Evolutionary conservation across 2,888 invertebrate species (phyloP).

Genomic region (Geophilus truncorum): DNA sequence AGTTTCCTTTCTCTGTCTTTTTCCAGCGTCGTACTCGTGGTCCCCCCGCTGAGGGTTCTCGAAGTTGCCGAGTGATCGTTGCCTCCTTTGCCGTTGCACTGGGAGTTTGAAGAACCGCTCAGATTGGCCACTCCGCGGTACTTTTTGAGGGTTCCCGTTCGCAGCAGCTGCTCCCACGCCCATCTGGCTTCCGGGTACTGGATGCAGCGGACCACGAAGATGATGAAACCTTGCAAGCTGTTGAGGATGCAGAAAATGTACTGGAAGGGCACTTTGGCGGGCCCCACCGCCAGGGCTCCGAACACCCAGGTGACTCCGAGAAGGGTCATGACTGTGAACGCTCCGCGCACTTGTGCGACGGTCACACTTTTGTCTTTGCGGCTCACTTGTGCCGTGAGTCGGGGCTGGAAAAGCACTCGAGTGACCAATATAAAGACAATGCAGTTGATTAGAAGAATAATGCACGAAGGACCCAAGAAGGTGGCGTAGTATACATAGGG

Average conservation of each 20-base stretch:
- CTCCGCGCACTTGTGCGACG: slow-evolving; percentile 42
- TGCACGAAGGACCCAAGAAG: slow-evolving; percentile 49
- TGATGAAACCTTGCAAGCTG: slow-evolving; percentile 46
- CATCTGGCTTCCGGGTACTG: slow-evolving; percentile 41
- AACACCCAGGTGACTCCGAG: slow-evolving; percentile 47
- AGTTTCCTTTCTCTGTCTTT: neutral
- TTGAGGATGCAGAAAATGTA: slow-evolving; percentile 47
- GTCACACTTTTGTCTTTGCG: slow-evolving; percentile 35
- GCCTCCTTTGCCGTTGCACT: neutral
- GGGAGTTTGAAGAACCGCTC: slow-evolving; percentile 28
- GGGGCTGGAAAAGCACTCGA: slow-evolving; percentile 44
- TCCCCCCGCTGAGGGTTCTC: neutral
- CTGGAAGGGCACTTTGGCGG: slow-evolving; percentile 42
- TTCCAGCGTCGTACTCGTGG: neutral
- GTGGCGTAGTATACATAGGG: slow-evolving; percentile 49
- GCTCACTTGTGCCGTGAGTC: slow-evolving; percentile 38
- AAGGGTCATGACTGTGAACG: slow-evolving; percentile 44
- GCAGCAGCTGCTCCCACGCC: slow-evolving; percentile 41
- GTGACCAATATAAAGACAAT: slow-evolving; percentile 49
- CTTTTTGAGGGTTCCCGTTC: slow-evolving; percentile 39
- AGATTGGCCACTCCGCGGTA: slow-evolving; percentile 34
- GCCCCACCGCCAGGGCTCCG: slow-evolving; percentile 44
- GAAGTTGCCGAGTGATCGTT: neutral
- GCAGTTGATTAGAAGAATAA: slow-evolving; percentile 49
- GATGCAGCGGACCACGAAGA: slow-evolving; percentile 45